Evolutionary conservation across 2,797 vertebrate genomes (phyloP).

Genomic region (Carapus acus): DNA sequence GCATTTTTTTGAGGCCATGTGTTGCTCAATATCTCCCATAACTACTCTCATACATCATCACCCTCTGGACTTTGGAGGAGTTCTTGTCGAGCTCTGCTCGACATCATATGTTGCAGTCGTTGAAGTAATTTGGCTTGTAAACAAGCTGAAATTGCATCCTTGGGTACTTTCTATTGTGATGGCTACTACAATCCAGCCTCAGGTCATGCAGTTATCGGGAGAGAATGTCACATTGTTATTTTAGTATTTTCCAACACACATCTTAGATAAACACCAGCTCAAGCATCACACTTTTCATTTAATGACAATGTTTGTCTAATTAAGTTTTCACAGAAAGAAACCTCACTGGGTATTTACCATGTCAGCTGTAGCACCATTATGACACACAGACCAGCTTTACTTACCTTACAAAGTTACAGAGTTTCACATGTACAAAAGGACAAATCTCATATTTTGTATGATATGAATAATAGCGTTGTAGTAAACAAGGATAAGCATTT

Average conservation of each 20-base stretch:
- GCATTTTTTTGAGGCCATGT: neutral
- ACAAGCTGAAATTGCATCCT: too few species aligned
- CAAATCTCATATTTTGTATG: neutral
- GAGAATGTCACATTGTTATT: too few species aligned
- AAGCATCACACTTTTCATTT: too few species aligned
- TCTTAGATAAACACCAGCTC: too few species aligned
- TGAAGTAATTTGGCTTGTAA: neutral
- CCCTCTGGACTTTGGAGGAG: neutral
- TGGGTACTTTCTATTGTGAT: too few species aligned
- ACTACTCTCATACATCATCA: neutral
- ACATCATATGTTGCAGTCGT: neutral
- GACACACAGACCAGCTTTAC: slow-evolving; percentile 34
- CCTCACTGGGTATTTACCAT: slow-evolving; percentile 19
- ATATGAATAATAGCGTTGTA: slow-evolving; percentile 37
- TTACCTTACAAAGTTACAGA: neutral
- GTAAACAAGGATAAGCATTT: neutral
- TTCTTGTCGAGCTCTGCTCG: neutral
- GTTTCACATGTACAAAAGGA: slow-evolving; percentile 17
- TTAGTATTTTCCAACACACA: too few species aligned
- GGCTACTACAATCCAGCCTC: too few species aligned
- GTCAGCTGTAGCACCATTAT: neutral
- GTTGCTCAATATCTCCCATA: neutral
- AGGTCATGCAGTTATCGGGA: too few species aligned
- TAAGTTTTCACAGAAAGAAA: neutral
- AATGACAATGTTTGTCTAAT: neutral